Evolutionary conservation across 2,797 vertebrate genomes (phyloP), one percentile per base, ranked within the genome.

Genomic region (Poeciliopsis gracilis): DNA sequence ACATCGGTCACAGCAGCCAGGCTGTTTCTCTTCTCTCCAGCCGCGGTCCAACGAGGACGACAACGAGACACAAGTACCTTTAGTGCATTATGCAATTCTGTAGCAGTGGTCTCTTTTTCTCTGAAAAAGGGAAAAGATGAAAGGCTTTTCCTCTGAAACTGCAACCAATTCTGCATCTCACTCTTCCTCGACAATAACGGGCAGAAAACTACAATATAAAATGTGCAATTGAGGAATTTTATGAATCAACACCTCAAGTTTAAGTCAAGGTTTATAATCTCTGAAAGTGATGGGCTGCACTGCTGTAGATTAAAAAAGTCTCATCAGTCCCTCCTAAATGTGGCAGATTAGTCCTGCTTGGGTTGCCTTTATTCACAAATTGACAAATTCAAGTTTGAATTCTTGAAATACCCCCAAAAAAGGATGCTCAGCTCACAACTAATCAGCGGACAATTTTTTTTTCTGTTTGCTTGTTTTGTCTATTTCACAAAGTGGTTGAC

Each of bases 331-430:
- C 93, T 93, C 90, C 86, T 91, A 93, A 70, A 94, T 88, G 91
- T 92, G 92, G 93, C 90, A 94, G 93, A 93, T 91, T 89, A 85
- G 88, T 94, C 93, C 91, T 91, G 92, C 91, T 93, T 91, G 90
- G 87, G 91, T 94, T 90, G 89, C 89, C 88, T 85, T 91, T 90
- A 89, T 83, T 86, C 90, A 88, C 86, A 57, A 93, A 92, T 93
- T 91, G 96, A 96, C 97, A 96, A 97, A 97, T 96, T 96, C 96
- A 97, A 95, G 94, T 96, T 94, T 86, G 95, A 97, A 95, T 97
- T 96, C 94, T 96, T 95, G 96, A 95, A 93, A 95, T 95, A 96
- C 89, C 94, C 13, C 41, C 28, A 51, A 89, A 95, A 92, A 96
- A 96, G 93, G 96, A 96, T 47, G 91, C 96, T 96, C 96, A 96